phyloP scores from a whole-genome alignment of 2,797 vertebrate species.

The Chelon labrosus region DNA sequence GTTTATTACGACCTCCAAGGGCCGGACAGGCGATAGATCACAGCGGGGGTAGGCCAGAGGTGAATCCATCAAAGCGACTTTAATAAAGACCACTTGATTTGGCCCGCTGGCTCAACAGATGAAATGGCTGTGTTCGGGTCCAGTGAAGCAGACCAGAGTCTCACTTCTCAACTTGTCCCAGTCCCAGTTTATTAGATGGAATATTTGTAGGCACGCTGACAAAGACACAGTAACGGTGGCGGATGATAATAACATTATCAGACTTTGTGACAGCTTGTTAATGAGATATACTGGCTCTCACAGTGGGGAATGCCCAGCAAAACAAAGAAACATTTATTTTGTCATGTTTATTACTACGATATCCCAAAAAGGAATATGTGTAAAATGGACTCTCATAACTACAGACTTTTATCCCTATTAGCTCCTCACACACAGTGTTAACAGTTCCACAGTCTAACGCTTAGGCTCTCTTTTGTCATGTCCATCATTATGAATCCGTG shows the following conservation, averaged over 20 bases:
- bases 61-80: constrained; percentile 79
- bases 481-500: constrained; percentile 20
- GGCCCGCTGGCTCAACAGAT: constrained; percentile 75
- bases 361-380: background rate
- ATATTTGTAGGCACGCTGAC: constrained; percentile 51
- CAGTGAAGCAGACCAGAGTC: constrained; percentile 67
- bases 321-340: background rate
- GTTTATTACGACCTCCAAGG: constrained; percentile 81
- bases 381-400: constrained; percentile 5
- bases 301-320: background rate
- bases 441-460: constrained; percentile 14
- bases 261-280: constrained; percentile 3
- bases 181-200: constrained; percentile 56
- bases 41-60: constrained; percentile 66
- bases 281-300: background rate
- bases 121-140: constrained; percentile 74
- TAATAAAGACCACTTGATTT: constrained; percentile 81
- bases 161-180: constrained; percentile 44
- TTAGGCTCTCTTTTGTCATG: constrained; percentile 26
- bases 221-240: constrained; percentile 23
- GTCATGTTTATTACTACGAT: background rate
- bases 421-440: background rate
- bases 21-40: constrained; percentile 79
- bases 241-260: constrained; percentile 4
- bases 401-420: constrained; percentile 1